phyloP scores from a whole-genome alignment of 2,797 vertebrate genomes.

The Pelobates cultripes region DNA sequence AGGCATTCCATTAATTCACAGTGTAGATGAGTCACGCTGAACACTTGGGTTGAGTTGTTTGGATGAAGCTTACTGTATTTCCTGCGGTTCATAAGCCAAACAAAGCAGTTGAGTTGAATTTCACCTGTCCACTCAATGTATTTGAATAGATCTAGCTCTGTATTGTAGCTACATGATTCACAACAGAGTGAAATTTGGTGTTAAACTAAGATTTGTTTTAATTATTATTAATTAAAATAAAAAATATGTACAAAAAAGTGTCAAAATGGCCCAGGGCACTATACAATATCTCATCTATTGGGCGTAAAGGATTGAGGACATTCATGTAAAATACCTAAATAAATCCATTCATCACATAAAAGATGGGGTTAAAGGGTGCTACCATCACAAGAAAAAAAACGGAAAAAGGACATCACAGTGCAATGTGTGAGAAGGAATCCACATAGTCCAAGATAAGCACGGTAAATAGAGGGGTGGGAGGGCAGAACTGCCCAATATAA shows the following conservation, averaged over 20 bases:
- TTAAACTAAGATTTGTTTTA: not conserved
- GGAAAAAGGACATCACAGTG: conserved; percentile 23
- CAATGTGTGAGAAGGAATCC: conserved; percentile 37
- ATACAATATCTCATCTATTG: not conserved
- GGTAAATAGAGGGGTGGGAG: conserved; percentile 1
- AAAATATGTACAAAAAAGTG: not conserved
- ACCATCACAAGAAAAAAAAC: conserved; percentile 3
- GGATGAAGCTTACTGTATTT: not conserved
- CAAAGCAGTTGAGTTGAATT: not conserved
- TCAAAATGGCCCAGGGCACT: not conserved
- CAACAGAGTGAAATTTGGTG: not conserved
- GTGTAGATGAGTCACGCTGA: conserved; percentile 10
- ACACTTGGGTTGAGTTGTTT: not conserved
- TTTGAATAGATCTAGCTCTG: not conserved
- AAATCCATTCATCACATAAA: not conserved
- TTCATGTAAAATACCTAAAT: not conserved
- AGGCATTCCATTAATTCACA: not conserved
- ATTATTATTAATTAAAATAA: too few relatives aligned
- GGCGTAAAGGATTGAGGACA: too few relatives aligned
- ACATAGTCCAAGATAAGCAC: conserved; percentile 45
- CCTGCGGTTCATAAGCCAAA: not conserved
- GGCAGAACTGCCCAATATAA: conserved; percentile 24
- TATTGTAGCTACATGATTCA: not conserved
- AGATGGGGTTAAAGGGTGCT: not conserved
- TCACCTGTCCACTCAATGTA: not conserved